Percentiles rank a stretch among this genome's conserved stretches.
phyloP scores from a whole-genome alignment of 2,888 invertebrate genomes.

The Exephanes ischioxanthus region DNA sequence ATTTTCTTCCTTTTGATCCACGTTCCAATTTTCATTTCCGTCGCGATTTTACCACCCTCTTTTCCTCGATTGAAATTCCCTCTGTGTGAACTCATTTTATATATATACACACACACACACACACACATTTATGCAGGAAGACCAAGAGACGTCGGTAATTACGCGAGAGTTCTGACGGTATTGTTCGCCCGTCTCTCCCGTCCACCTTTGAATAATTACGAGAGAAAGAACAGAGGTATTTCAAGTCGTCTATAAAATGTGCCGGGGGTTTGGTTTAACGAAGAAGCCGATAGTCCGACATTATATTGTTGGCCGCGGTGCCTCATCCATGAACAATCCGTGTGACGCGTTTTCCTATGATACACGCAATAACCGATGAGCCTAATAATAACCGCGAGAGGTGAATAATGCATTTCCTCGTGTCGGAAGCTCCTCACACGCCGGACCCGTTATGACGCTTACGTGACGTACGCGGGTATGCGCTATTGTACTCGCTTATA shows the following conservation, averaged over 20 bases:
- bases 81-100: neutral
- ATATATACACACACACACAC: neutral
- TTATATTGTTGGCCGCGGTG: neutral
- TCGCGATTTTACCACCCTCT: neutral
- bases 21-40: neutral
- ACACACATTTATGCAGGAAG: neutral
- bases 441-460: neutral
- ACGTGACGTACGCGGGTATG: neutral
- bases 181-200: neutral
- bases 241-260: slow-evolving; percentile 6
- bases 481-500: neutral
- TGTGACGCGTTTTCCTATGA: neutral
- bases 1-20: neutral
- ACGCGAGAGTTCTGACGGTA: neutral
- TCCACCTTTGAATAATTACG: slow-evolving; percentile 28
- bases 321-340: neutral
- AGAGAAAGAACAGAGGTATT: neutral
- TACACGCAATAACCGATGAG: neutral
- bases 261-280: neutral
- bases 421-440: slow-evolving; percentile 36
- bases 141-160: slow-evolving; percentile 12
- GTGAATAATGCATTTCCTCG: neutral
- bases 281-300: slow-evolving; percentile 10
- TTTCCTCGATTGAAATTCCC: slow-evolving; percentile 28
- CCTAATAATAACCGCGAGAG: slow-evolving; percentile 30